These are phyloP conservation scores for Berghia stephanieae DNA, from an alignment of 1,140 invertebrate genomes.

Conservation along the genomic window DNA sequence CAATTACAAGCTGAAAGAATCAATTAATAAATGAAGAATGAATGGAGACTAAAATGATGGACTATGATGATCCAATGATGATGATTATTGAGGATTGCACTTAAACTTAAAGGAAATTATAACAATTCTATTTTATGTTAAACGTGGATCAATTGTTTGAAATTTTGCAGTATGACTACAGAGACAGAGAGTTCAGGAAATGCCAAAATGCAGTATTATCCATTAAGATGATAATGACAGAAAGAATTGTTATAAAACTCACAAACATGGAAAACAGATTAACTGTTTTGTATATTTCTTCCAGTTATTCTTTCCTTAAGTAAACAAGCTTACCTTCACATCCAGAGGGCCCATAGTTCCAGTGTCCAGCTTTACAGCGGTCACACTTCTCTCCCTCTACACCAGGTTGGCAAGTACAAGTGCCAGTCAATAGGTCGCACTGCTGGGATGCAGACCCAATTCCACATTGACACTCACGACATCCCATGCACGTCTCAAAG, in stretches of 20 bases:
- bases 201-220: no score
- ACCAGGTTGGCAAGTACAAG: conserved; percentile 79
- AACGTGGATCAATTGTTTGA: no score
- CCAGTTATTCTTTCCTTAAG: no score
- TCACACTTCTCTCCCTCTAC: conserved; percentile 83
- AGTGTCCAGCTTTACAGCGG: conserved; percentile 88
- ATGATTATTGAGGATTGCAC: not conserved
- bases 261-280: no score
- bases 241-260: no score
- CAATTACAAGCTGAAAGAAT: conserved; percentile 58
- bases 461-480: conserved; percentile 83
- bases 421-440: conserved; percentile 87
- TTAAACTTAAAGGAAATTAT: not conserved
- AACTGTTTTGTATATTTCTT: no score
- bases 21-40: not conserved
- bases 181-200: no score
- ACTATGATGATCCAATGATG: not conserved
- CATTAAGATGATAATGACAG: no score
- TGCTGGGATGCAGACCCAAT: conserved; percentile 80
- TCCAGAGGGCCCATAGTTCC: conserved; percentile 88
- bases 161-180: no score
- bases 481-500: conserved; percentile 80
- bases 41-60: not conserved
- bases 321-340: conserved; percentile 81
- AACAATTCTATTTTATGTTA: not conserved